Evolutionary conservation across 1,140 invertebrate genomes (phyloP).

Genomic region (Platyura marginata): DNA sequence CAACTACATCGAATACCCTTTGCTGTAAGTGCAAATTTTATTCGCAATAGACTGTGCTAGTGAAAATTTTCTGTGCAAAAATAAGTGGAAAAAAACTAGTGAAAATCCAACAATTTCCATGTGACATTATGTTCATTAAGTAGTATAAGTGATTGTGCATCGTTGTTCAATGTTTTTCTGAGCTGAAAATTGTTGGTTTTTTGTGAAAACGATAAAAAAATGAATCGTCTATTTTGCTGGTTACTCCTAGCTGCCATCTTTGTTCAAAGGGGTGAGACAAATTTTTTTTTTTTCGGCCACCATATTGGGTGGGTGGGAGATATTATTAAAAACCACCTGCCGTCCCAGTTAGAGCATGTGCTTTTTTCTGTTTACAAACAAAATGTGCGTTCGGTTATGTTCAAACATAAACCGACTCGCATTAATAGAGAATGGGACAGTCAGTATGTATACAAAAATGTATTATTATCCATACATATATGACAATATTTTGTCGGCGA

Average conservation of each 20-base stretch:
- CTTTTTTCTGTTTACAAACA: too few relatives aligned
- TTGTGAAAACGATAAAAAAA: not conserved
- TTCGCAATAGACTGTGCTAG: not conserved
- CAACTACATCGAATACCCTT: too few relatives aligned
- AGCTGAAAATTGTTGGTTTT: not conserved
- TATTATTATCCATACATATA: too few relatives aligned
- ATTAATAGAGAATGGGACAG: too few relatives aligned
- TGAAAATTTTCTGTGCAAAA: not conserved
- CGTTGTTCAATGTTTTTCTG: not conserved
- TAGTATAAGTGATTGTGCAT: not conserved
- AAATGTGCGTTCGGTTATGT: too few relatives aligned
- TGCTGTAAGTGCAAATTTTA: not conserved
- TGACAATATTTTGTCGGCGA: too few relatives aligned
- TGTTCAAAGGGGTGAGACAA: constrained; percentile 1
- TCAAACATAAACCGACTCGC: too few relatives aligned
- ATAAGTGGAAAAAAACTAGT: not conserved
- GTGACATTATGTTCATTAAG: not conserved
- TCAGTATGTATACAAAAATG: too few relatives aligned
- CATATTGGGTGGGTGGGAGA: too few relatives aligned
- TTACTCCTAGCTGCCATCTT: constrained; percentile 3
- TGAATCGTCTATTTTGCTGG: constrained; percentile 3
- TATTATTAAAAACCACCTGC: too few relatives aligned
- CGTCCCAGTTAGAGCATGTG: too few relatives aligned
- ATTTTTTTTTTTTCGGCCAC: too few relatives aligned
- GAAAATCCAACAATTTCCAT: not conserved